These are phyloP conservation scores for Halcyon leucocephala DNA, from an alignment of 2,797 vertebrate genomes.

Conservation along the genomic window DNA sequence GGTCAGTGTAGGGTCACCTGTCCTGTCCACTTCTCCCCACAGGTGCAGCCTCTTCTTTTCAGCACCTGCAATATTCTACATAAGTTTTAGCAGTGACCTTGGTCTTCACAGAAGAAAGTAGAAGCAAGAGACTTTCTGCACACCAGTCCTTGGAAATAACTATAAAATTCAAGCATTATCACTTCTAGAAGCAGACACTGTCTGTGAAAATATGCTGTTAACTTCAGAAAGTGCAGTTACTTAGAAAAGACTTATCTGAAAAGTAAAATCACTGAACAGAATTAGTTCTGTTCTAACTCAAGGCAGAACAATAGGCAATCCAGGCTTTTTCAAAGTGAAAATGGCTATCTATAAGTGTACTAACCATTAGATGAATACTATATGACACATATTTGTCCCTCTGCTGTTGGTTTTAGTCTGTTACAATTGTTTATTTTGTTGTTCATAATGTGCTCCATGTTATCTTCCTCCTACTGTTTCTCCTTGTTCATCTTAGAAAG, in stretches of 20 bases:
- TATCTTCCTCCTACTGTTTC: not conserved
- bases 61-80: too few species aligned
- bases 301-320: not conserved
- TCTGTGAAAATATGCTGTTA: not conserved
- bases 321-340: not conserved
- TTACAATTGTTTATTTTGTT: not conserved
- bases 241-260: not conserved
- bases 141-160: not conserved
- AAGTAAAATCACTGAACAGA: not conserved
- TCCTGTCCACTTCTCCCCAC: too few species aligned
- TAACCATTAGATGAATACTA: not conserved
- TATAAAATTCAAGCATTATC: not conserved
- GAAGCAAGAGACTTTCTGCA: not conserved
- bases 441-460: not conserved
- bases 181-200: not conserved
- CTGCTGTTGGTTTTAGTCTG: not conserved
- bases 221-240: not conserved
- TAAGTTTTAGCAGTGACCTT: too few species aligned
- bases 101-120: too few species aligned
- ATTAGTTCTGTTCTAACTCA: not conserved
- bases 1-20: too few species aligned
- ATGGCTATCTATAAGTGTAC: not conserved
- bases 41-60: too few species aligned
- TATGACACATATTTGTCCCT: not conserved
- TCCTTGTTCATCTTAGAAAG: not conserved